Evolutionary conservation across 2,797 vertebrate species (phyloP).

Genomic region (Cyclura pinguis): DNA sequence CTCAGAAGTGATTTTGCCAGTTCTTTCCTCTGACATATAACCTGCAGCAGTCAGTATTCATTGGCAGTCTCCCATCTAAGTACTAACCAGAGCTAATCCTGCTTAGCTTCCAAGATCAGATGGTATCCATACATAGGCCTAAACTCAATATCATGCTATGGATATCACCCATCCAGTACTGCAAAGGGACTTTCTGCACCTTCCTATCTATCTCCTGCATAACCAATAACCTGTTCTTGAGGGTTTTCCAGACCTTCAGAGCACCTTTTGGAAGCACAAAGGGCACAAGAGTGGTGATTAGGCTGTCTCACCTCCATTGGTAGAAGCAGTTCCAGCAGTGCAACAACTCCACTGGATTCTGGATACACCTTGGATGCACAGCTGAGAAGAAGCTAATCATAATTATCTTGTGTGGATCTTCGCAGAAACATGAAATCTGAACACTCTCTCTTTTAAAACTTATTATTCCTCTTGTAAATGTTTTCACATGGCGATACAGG

Average conservation of each 20-base stretch:
- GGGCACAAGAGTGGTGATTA: background rate
- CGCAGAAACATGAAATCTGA: background rate
- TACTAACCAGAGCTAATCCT: too few relatives aligned
- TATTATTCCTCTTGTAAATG: background rate
- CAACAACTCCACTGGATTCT: background rate
- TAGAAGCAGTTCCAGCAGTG: background rate
- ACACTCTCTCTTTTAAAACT: background rate
- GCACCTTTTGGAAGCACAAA: background rate
- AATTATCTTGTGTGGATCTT: background rate
- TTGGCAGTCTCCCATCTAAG: too few relatives aligned
- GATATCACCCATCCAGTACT: background rate
- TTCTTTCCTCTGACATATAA: too few relatives aligned
- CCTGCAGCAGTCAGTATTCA: too few relatives aligned
- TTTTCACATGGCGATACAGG: background rate
- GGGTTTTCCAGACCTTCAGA: background rate
- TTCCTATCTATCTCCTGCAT: background rate
- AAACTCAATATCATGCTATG: too few relatives aligned
- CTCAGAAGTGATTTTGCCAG: too few relatives aligned
- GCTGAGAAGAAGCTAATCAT: background rate
- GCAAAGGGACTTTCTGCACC: background rate
- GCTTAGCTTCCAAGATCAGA: too few relatives aligned
- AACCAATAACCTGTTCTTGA: background rate
- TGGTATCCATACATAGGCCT: too few relatives aligned
- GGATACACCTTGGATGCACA: background rate
- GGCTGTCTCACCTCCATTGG: background rate